Percentiles rank a stretch among this genome's conserved stretches.
Conservation (phyloP, 2,888 invertebrate genomes). For the Neuroscelio doddi region DNA sequence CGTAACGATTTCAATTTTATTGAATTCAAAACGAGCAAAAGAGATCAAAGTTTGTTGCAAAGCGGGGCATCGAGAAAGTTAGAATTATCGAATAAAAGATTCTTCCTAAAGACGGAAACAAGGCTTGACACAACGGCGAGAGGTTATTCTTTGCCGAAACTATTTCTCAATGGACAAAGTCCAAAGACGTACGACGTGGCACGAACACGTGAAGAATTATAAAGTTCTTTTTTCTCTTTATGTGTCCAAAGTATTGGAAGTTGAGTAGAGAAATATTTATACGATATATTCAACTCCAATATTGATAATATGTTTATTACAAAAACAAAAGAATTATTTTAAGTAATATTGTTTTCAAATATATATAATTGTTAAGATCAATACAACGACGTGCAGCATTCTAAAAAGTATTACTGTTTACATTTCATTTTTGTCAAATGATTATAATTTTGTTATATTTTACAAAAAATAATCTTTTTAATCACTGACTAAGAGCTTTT, state of each 20-base stretch:
- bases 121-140: slow-evolving; percentile 24
- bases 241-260: neutral
- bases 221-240: slow-evolving; percentile 20
- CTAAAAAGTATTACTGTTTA: too few species aligned
- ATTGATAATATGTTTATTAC: too few species aligned
- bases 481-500: too few species aligned
- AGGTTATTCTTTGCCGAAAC: slow-evolving; percentile 22
- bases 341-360: too few species aligned
- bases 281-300: neutral
- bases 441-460: too few species aligned
- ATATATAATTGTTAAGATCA: neutral
- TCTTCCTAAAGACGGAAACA: slow-evolving; percentile 20
- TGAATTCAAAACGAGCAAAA: slow-evolving; percentile 36
- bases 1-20: slow-evolving; percentile 36
- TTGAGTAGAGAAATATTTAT: neutral
- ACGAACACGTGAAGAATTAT: slow-evolving; percentile 14
- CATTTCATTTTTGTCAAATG: too few species aligned
- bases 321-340: neutral
- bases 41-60: slow-evolving; percentile 33
- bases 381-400: too few species aligned
- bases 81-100: slow-evolving; percentile 38
- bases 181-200: slow-evolving; percentile 5
- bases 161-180: slow-evolving; percentile 7
- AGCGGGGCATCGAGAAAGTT: slow-evolving; percentile 27
- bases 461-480: too few species aligned